Conservation (phyloP, 2,113 vertebrate genomes). For the Raja brachyura region DNA sequence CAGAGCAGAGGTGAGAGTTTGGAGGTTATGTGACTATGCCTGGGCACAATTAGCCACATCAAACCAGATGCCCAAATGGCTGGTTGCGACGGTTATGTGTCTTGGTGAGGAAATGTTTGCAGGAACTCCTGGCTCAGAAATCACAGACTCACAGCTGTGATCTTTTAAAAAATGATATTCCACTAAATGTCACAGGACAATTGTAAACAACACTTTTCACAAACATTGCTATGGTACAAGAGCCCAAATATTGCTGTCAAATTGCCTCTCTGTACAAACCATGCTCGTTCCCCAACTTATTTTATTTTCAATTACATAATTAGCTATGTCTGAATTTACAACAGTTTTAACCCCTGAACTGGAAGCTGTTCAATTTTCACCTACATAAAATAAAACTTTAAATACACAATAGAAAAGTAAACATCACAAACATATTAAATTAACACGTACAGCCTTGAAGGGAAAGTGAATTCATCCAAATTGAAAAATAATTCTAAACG, state of each 20-base stretch:
- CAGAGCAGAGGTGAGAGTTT: neutral
- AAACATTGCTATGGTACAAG: neutral
- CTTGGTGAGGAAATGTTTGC: neutral
- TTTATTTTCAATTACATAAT: neutral
- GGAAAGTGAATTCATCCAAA: slow-evolving; percentile 5
- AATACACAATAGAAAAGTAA: slow-evolving; percentile 30
- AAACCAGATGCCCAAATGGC: neutral
- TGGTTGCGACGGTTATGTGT: neutral
- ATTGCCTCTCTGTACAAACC: neutral
- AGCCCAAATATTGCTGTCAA: neutral
- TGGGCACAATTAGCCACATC: neutral
- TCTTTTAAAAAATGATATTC: neutral
- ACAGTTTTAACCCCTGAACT: neutral
- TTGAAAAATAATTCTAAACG: slow-evolving; percentile 22
- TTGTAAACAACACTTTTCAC: neutral
- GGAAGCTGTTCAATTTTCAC: neutral
- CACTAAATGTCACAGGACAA: neutral
- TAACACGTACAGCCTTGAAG: slow-evolving; percentile 27
- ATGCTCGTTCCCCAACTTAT: too few species aligned
- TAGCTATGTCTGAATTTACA: neutral
- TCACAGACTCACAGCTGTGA: neutral
- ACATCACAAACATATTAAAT: neutral
- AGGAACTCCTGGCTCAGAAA: neutral
- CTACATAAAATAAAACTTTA: slow-evolving; percentile 34
- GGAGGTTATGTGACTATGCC: neutral